Evolutionary conservation across 2,888 invertebrate genomes (phyloP), one percentile per base, ranked within the genome.

Genomic region (Phymatocera aterrima): DNA sequence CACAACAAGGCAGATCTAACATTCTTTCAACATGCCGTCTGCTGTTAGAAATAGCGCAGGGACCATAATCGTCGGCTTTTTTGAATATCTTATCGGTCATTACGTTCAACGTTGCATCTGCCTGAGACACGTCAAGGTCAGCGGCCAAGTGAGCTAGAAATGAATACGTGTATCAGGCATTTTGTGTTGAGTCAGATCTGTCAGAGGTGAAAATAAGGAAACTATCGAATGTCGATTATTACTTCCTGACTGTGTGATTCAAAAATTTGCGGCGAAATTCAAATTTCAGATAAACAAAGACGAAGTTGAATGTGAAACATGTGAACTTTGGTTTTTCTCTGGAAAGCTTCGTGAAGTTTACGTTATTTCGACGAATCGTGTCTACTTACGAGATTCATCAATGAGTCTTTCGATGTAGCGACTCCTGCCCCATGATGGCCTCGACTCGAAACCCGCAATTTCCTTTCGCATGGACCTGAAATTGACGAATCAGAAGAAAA

Each of bases 401-500:
- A 84, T 82, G 31, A 84, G 80, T 43, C 82, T 80, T 46, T 83
- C 84, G 24, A 82, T 80, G 54, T 83, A 84, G 34, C 82, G 83
- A 81, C 78, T 81, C 31, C 82, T 83, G 2, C 84, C 82, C 83
- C 84, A 84, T 51, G 80, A 81, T 54, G 83, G 84, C 75, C 84
- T 79, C 15, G 79, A 81, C 60, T 83, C 82, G 12, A 80, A 81
- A 3, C 74, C 79, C 12, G 78, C 80, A 18, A 83, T 82, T 75
- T 82, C 81, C 21, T 57, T 79, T 74, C 79, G 77, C n/a, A 75
- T 79, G 18, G 78, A 51, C 77, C 83, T 82, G 48, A 51, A 21
- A 79, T 40, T 40, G n/a, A 21, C 28, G 37, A 64, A 37, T 24
- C 5, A 15, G 8, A 31, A 21, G 3, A 6, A 46, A 68, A 68